Percentiles rank a stretch among this genome's conserved stretches.
Conservation (phyloP, 2,113 vertebrate species). For the Xerus inauris region DNA sequence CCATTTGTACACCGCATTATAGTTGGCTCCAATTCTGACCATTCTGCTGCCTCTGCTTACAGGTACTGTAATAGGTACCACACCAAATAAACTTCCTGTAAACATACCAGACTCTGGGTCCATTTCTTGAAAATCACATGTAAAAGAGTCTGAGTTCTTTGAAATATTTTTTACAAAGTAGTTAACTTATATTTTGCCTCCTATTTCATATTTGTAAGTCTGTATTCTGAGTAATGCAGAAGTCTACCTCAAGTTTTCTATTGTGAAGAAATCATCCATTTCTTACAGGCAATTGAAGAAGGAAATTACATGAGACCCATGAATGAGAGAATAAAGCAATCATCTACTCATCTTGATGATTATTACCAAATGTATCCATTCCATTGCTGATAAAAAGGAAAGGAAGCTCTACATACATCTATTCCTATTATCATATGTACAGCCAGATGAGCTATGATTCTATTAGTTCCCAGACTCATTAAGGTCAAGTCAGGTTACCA, state of each 20-base stretch:
- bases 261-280: neutral
- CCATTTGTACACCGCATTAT: neutral
- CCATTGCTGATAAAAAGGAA: conserved; percentile 15
- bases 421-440: neutral
- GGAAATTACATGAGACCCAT: neutral
- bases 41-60: neutral
- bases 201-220: neutral
- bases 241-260: neutral
- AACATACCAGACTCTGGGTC: neutral
- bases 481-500: conserved; percentile 66
- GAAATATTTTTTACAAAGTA: neutral
- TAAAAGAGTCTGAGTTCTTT: neutral
- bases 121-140: neutral
- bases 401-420: neutral
- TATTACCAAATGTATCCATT: neutral
- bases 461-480: conserved; percentile 63
- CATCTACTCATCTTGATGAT: neutral
- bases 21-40: neutral
- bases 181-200: neutral
- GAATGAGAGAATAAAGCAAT: neutral
- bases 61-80: neutral
- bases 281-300: neutral
- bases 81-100: neutral
- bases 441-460: conserved; percentile 53
- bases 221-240: neutral